Percentiles rank a stretch among this genome's conserved stretches.
These are phyloP conservation scores for Leptosomus discolor DNA, from an alignment of 2,113 vertebrate species.

Conservation along the genomic window DNA sequence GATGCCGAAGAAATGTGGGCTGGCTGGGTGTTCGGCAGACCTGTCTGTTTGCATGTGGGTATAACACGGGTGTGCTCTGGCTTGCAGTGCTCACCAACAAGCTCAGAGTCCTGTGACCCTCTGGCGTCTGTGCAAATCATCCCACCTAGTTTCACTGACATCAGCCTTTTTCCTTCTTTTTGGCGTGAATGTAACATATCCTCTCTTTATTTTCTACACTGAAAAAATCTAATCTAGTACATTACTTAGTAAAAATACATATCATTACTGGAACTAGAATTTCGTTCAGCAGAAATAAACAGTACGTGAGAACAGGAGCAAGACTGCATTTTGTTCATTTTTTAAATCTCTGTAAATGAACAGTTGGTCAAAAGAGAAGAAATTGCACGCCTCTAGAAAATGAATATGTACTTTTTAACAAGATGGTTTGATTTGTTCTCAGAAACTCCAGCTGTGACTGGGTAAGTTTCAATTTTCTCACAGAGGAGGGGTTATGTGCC, in stretches of 20 bases:
- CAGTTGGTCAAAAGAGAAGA: background rate
- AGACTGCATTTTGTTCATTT: background rate
- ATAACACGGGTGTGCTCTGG: background rate
- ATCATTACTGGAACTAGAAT: background rate
- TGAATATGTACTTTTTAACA: background rate
- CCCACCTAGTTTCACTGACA: no score
- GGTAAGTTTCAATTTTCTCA: background rate
- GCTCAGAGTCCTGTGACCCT: background rate
- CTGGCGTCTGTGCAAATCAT: background rate
- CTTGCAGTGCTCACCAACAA: accelerated
- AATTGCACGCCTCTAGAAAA: background rate
- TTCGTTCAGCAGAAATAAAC: background rate
- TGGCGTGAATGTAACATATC: background rate
- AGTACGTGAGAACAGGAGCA: background rate
- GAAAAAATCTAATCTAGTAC: background rate
- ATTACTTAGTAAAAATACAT: background rate
- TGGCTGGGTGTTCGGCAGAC: background rate
- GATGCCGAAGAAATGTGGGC: background rate
- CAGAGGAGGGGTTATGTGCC: background rate
- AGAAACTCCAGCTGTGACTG: background rate
- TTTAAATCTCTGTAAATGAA: background rate
- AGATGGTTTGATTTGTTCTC: background rate
- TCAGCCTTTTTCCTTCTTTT: background rate
- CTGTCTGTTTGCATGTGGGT: accelerated
- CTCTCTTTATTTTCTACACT: background rate